Base-by-base conservation (phyloP, 1,140 invertebrate genomes). In the Eurosta solidaginis region DNA sequence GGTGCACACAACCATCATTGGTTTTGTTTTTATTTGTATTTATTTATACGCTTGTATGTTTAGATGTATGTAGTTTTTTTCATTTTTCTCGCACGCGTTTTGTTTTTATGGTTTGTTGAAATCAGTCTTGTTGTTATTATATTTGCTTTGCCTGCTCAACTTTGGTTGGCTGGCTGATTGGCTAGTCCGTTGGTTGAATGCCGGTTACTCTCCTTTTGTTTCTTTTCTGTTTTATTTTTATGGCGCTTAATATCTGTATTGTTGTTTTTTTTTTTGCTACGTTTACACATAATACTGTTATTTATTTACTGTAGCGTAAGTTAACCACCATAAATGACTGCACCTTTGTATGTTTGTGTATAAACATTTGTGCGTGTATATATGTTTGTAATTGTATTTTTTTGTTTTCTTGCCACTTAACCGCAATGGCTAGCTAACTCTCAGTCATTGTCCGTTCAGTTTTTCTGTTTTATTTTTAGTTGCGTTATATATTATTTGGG, bases 251-350 rank as follows among this genome's bases (percentile, higher is more conserved):
- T 75, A 10, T 75, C 47, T 7, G 1, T 75, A 2, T 17, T 75
- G 74, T 47, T 75, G n/a, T 75, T 25, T 3, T 6, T n/a, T 40
- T 40, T 73, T 73, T 27, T n/a, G 2, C 22, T 45, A 75, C 14
- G 44, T 47, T 45, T 68, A 68, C 59, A 68, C 59, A 68, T 33
- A 68, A n/a, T 68, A 49, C 59, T 68, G 59, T 68, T 68, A 68
- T 68, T 68, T 68, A 68, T 68, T 40, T 68, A 68, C 33, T 68
- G 59, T 68, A 68, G 33, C 59, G 33, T 68, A 17, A 68, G 59
- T 10, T 40, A 22, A 22, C 1, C n/a, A 52, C n/a, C 22, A 14
- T 6, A 25, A 6, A 52, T 52, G 17, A n/a, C n/a, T n/a, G n/a
- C n/a, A n/a, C n/a, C n/a, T 40, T 6, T 68, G 59, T 12, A 20